Conservation (phyloP, 2,113 vertebrate genomes). For the Romanogobio albipinnatus region DNA sequence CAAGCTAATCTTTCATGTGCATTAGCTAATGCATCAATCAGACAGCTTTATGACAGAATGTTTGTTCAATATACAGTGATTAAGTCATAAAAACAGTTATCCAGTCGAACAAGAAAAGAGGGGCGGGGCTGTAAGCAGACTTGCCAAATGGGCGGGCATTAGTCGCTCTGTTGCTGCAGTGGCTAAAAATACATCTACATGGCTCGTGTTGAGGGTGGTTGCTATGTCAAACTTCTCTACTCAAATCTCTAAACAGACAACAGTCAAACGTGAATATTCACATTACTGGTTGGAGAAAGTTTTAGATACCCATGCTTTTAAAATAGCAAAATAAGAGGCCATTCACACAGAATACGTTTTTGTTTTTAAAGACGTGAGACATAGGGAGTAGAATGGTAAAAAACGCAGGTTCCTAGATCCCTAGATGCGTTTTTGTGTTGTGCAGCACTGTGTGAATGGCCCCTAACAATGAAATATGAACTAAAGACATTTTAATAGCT, state of each 20-base stretch:
- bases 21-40: conserved; percentile 26
- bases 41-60: neutral
- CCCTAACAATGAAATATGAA: neutral
- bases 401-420: no score
- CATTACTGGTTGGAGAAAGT: neutral
- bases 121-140: conserved; percentile 58
- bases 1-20: neutral
- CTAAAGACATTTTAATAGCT: neutral
- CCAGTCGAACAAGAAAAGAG: neutral
- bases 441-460: no score
- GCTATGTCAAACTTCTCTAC: conserved; percentile 8
- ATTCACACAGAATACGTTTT: neutral
- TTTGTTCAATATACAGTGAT: neutral
- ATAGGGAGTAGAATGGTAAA: neutral
- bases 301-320: neutral
- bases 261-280: neutral
- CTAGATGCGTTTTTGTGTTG: no score
- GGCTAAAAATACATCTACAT: conserved; percentile 68
- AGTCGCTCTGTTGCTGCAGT: conserved; percentile 70
- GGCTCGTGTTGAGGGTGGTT: conserved; percentile 40
- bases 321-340: neutral
- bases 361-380: neutral
- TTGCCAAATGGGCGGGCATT: conserved; percentile 64
- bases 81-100: conserved; percentile 2
- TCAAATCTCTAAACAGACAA: conserved; percentile 3